Conservation (phyloP, 2,113 vertebrate genomes). For the Hemicordylus capensis region DNA sequence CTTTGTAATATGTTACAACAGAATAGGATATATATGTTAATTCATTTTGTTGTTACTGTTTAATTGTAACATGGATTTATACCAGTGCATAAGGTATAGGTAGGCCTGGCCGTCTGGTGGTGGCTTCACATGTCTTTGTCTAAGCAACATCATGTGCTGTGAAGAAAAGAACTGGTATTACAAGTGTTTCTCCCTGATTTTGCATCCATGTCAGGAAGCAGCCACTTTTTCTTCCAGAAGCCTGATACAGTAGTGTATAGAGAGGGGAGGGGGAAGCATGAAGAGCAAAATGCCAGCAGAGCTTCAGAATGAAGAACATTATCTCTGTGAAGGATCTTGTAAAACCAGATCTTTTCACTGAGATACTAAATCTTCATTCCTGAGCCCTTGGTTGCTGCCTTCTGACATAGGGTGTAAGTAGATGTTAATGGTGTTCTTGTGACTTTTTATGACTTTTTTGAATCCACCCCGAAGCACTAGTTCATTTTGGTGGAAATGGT, state of each 20-base stretch:
- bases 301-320: constrained; percentile 52
- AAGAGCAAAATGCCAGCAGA: constrained; percentile 25
- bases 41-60: too few relatives aligned
- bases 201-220: not conserved
- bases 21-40: too few relatives aligned
- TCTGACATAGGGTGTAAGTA: constrained; percentile 27
- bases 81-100: not conserved
- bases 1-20: not conserved
- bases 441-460: constrained; percentile 23
- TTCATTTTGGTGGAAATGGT: not conserved
- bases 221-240: not conserved
- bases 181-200: constrained; percentile 20
- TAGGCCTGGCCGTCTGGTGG: not conserved
- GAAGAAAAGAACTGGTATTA: not conserved
- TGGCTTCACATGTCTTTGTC: not conserved
- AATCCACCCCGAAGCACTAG: not conserved
- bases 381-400: constrained; percentile 40
- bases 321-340: constrained; percentile 46
- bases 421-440: constrained; percentile 18
- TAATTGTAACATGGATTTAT: not conserved
- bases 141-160: not conserved
- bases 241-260: constrained; percentile 48
- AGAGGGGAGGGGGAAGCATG: constrained; percentile 1
- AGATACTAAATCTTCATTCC: constrained; percentile 40
- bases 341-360: constrained; percentile 54